Conservation (phyloP, 2,888 invertebrate genomes). For the Epinotia bilunana region DNA sequence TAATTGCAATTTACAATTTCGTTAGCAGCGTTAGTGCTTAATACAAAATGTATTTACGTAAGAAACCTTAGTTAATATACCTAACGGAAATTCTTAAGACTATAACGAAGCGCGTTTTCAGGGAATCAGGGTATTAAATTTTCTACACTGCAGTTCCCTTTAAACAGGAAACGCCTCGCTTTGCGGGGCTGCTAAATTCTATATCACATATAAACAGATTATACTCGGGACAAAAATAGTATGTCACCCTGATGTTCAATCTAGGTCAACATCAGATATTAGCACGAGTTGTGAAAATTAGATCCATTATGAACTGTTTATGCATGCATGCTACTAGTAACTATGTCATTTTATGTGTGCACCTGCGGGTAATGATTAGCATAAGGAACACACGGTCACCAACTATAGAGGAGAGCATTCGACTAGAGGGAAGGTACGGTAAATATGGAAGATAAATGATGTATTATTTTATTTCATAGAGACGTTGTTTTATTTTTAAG, state of each 20-base stretch:
- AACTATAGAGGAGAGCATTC: neutral
- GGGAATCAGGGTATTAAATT: slow-evolving; percentile 17
- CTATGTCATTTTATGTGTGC: slow-evolving; percentile 1
- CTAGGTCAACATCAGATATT: slow-evolving; percentile 22
- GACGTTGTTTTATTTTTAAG: too few species aligned
- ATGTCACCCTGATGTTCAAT: slow-evolving; percentile 23
- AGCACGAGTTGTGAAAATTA: slow-evolving; percentile 8
- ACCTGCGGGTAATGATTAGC: neutral
- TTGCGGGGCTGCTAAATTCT: neutral
- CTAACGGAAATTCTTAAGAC: slow-evolving; percentile 12
- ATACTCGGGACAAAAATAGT: slow-evolving; percentile 13
- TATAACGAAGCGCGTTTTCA: neutral
- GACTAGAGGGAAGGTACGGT: neutral
- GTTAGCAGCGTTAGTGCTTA: too few species aligned
- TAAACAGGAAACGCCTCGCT: slow-evolving; percentile 1
- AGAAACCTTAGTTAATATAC: neutral
- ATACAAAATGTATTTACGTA: too few species aligned
- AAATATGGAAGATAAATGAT: too few species aligned
- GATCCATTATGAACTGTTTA: slow-evolving; percentile 16
- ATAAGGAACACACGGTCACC: neutral
- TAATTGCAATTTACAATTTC: too few species aligned
- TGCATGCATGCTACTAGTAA: slow-evolving; percentile 11
- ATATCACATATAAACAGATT: slow-evolving; percentile 6
- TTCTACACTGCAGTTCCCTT: slow-evolving; percentile 21
- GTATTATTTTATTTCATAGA: too few species aligned